Evolutionary conservation across 2,888 invertebrate species (phyloP), one percentile per base, ranked within the genome.

Genomic region (Erebia palarica): DNA sequence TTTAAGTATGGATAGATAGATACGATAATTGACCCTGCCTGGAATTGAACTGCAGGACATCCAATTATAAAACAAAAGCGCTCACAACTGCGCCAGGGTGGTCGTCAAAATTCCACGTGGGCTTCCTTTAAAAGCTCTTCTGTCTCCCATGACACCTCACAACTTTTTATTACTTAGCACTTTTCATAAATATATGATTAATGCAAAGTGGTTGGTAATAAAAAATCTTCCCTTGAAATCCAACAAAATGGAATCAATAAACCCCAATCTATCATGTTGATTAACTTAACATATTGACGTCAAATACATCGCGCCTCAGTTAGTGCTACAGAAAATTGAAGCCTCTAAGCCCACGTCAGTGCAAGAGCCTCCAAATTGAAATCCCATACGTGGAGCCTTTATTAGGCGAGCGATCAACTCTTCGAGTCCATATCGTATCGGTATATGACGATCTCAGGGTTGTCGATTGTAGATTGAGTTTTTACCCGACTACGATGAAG

Each of bases 351-450:
- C 72, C 72, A 49, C 73, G 72, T 77, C 76, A 75, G 61, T 70
- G 75, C 76, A 75, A 75, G 75, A 75, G 72, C 79, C 76, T 73
- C 78, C 80, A 85, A 88, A 88, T 88, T 88, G 88, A 88, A 86
- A 86, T 86, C 84, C 86, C 86, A 83, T 85, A 82, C 81, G 82
- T 75, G 79, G 77, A 76, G 81, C 81, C 83, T 86, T 87, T 87
- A 88, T 88, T 86, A 86, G 84, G 86, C 83, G 81, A 80, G 77
- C 82, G 84, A 84, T 86, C 84, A 51, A 59, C 59, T 68, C 59
- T 49, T 21, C 66, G 66, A 57, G 44, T 57, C 53, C 42, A 51
- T 27, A 73, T 47, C 55, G 73, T 59, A 36, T 36, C 36, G 36
- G 36, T 36, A 68, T 60, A 53, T 65, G 65, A 70, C 73, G 64